A percentile compares a stretch with the other conserved stretches of the same genome.
Evolutionary conservation across 2,888 invertebrate genomes (phyloP).

Genomic region (Lacanobia wlatinum): DNA sequence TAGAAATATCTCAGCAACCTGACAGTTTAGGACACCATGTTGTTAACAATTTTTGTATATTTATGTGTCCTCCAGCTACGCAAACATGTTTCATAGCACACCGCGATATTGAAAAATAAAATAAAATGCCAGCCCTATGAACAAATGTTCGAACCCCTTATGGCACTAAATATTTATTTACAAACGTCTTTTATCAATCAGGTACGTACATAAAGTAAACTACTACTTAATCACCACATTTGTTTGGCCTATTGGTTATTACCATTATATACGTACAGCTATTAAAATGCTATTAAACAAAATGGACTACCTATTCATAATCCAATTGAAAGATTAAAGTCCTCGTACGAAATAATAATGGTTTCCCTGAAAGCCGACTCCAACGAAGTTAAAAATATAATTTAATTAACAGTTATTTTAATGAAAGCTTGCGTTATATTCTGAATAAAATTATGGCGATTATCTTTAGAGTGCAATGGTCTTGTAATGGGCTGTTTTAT

Average conservation of each 20-base stretch:
- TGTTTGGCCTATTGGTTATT: not conserved
- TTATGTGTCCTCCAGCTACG: too few relatives aligned
- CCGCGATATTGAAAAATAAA: too few relatives aligned
- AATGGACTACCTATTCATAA: slow-evolving; percentile 5
- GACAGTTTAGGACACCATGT: too few relatives aligned
- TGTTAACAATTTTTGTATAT: too few relatives aligned
- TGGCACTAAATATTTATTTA: too few relatives aligned
- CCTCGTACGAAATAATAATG: slow-evolving; percentile 14
- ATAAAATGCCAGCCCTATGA: too few relatives aligned
- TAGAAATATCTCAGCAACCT: too few relatives aligned
- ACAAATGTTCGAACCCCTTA: too few relatives aligned
- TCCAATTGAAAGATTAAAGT: slow-evolving; percentile 17
- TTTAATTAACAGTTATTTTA: slow-evolving; percentile 15
- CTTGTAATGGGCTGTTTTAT: not conserved
- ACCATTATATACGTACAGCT: not conserved
- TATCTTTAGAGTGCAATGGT: slow-evolving; percentile 25
- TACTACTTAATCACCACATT: not conserved
- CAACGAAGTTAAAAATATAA: slow-evolving; percentile 25
- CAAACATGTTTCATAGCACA: too few relatives aligned
- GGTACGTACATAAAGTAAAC: too few relatives aligned
- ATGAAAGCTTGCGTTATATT: not conserved
- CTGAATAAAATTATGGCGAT: slow-evolving; percentile 6
- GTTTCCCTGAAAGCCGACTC: slow-evolving; percentile 27
- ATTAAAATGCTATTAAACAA: slow-evolving; percentile 18
- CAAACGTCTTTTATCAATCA: too few relatives aligned